phyloP scores from a whole-genome alignment of 2,113 vertebrate species.

The Engystomops pustulosus region DNA sequence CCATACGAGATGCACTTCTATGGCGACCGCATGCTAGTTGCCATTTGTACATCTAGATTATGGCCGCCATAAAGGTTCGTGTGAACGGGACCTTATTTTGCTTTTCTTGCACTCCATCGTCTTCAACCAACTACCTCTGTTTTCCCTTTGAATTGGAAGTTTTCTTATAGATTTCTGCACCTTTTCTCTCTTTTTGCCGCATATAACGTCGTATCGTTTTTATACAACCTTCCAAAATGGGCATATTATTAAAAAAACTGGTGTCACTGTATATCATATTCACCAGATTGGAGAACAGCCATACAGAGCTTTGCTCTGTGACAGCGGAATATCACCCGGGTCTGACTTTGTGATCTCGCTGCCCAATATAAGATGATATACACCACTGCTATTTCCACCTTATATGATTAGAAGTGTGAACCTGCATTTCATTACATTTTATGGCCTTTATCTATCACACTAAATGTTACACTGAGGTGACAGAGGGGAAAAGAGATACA shows the following conservation, averaged over 20 bases:
- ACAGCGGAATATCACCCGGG: neutral
- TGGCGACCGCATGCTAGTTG: no score
- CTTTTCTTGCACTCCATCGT: no score
- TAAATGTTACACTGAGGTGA: neutral
- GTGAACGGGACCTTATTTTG: no score
- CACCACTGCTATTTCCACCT: neutral
- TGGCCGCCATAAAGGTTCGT: no score
- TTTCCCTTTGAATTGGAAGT: no score
- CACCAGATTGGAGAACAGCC: neutral
- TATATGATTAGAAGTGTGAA: constrained; percentile 14
- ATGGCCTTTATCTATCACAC: constrained; percentile 5
- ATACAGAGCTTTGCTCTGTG: neutral
- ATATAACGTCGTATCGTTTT: neutral
- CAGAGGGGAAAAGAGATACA: neutral
- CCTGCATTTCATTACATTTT: constrained; percentile 28
- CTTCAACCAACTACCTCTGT: no score
- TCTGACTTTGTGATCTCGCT: neutral
- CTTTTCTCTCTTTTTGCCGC: no score
- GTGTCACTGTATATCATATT: neutral
- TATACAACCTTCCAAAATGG: neutral
- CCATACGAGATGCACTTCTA: no score
- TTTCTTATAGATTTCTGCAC: no score
- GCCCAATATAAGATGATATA: constrained; percentile 27
- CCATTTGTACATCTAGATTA: no score
- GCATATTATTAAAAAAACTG: neutral